These are phyloP conservation scores for Salvelinus alpinus DNA, from an alignment of 2,113 vertebrate species.

Conservation along the genomic window DNA sequence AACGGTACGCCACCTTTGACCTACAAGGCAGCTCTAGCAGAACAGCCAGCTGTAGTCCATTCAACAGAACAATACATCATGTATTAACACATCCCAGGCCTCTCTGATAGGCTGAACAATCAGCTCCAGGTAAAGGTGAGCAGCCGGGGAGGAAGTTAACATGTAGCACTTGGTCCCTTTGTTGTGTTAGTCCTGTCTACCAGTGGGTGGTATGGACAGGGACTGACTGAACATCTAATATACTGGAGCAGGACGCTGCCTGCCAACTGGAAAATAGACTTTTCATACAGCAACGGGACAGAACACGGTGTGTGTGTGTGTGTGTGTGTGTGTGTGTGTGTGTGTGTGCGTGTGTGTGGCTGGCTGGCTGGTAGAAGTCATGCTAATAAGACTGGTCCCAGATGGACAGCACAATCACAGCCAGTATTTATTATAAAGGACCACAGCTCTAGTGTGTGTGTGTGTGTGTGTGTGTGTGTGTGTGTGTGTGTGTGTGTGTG, in stretches of 20 bases:
- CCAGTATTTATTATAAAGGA: not conserved
- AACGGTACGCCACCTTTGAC: too few relatives aligned
- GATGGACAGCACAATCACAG: not conserved
- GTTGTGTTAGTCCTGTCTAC: too few relatives aligned
- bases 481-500: not conserved
- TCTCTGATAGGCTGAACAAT: not conserved
- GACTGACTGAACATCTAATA: not conserved
- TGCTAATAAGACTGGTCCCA: slow-evolving; percentile 3
- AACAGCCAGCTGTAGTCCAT: too few relatives aligned
- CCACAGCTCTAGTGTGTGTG: not conserved
- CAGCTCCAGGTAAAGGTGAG: not conserved
- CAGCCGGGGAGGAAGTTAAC: not conserved
- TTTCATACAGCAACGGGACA: not conserved
- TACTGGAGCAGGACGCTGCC: not conserved
- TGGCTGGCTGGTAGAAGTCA: not conserved
- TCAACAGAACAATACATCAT: too few relatives aligned
- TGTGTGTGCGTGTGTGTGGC: too few relatives aligned
- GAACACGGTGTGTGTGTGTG: too few relatives aligned
- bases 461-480: not conserved
- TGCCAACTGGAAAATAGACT: not conserved
- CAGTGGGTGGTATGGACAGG: not conserved
- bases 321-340: too few relatives aligned
- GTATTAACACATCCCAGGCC: not conserved
- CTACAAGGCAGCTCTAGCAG: too few relatives aligned
- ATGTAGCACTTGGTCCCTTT: too few relatives aligned